Evolutionary conservation across 1,140 invertebrate genomes (phyloP).

Genomic region (Drosophila tristis): DNA sequence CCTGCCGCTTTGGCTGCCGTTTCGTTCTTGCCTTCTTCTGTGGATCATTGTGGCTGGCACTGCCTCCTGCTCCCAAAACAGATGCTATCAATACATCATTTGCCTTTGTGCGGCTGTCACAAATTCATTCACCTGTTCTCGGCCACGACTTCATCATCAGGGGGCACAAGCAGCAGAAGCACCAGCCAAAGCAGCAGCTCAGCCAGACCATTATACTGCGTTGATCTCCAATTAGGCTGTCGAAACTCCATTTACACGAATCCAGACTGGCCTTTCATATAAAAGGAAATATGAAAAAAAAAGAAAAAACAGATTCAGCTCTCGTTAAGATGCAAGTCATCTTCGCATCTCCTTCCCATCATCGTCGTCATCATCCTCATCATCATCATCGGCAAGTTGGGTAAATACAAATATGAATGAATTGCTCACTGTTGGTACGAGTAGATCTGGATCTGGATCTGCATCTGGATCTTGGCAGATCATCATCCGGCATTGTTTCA

Average conservation of each 20-base stretch:
- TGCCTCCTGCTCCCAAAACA: constrained; percentile 67
- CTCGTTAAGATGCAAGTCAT: constrained; percentile 75
- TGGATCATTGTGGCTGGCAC: constrained; percentile 13
- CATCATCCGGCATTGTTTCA: constrained; percentile 67
- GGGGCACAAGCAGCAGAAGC: constrained; percentile 18
- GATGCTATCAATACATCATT: constrained; percentile 83
- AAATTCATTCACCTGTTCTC: constrained; percentile 82
- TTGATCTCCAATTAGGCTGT: constrained; percentile 83
- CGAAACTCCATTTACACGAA: constrained; percentile 82
- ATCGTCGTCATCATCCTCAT: constrained; percentile 59
- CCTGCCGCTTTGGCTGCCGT: constrained; percentile 67
- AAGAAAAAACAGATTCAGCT: constrained; percentile 35
- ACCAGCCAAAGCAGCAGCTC: constrained; percentile 33
- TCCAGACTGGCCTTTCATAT: constrained; percentile 63
- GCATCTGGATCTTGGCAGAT: constrained; percentile 74
- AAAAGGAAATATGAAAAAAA: constrained; percentile 30
- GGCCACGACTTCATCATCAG: constrained; percentile 73
- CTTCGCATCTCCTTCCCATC: constrained; percentile 54
- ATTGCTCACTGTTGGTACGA: constrained; percentile 49
- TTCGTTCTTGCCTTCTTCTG: constrained; percentile 17
- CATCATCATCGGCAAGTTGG: constrained; percentile 64
- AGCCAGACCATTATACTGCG: constrained; percentile 78
- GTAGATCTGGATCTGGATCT: constrained; percentile 60
- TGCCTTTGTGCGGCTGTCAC: constrained; percentile 79
- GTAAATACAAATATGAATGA: constrained; percentile 82